Conservation (phyloP, 2,888 invertebrate genomes). For the Shargacucullia verbasci region DNA sequence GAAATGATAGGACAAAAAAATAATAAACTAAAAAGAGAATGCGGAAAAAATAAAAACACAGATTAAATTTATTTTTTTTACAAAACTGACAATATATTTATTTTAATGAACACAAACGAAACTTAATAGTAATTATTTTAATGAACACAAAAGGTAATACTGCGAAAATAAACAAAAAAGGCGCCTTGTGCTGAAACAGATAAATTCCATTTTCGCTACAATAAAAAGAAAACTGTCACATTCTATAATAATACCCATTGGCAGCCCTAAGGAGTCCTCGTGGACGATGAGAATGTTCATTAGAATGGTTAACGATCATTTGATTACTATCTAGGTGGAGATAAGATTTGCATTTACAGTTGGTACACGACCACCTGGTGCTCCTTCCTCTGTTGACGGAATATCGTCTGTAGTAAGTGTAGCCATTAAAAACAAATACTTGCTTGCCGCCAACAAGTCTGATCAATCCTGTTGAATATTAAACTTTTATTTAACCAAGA, state of each 20-base stretch:
- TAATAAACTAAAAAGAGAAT: too few relatives aligned
- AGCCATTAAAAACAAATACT: slow-evolving; percentile 53
- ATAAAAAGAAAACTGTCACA: too few relatives aligned
- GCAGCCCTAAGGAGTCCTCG: slow-evolving; percentile 33
- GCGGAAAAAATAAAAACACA: too few relatives aligned
- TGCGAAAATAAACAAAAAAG: too few relatives aligned
- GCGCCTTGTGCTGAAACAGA: too few relatives aligned
- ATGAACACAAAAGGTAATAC: too few relatives aligned
- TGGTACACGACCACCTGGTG: slow-evolving; percentile 58
- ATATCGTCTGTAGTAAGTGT: slow-evolving; percentile 61
- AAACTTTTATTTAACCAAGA: background rate
- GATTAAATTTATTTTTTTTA: too few relatives aligned
- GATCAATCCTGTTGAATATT: slow-evolving; percentile 41
- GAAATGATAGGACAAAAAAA: background rate
- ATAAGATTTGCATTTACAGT: slow-evolving; percentile 41
- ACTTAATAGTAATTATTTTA: too few relatives aligned
- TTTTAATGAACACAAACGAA: too few relatives aligned
- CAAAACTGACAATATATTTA: too few relatives aligned
- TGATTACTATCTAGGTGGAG: slow-evolving; percentile 38
- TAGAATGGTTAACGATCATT: slow-evolving; percentile 32
- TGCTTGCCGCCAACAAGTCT: slow-evolving; percentile 53
- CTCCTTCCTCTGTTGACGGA: slow-evolving; percentile 40
- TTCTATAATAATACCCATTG: slow-evolving; percentile 50
- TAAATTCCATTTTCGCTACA: too few relatives aligned
- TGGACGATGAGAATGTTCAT: slow-evolving; percentile 54